A percentile compares a stretch with the other conserved stretches of the same genome.
Evolutionary conservation across 2,888 invertebrate genomes (phyloP).

Genomic region (Tiphia femorata): DNA sequence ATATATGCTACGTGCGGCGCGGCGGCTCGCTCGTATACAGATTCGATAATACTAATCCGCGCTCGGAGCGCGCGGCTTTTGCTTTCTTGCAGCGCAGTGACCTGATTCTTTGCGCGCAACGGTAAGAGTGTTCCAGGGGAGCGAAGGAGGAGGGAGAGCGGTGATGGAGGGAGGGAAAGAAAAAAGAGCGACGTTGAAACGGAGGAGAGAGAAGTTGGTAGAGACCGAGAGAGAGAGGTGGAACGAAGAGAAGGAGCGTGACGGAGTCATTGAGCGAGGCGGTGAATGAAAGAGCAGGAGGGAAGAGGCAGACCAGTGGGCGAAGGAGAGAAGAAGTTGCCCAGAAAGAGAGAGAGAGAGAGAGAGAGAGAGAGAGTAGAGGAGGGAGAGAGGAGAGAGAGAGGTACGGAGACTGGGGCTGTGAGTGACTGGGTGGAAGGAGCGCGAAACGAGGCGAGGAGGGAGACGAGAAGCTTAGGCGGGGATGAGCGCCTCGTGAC

Average conservation of each 20-base stretch:
- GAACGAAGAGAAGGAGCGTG: constrained; percentile 28
- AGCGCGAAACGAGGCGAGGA: constrained; percentile 26
- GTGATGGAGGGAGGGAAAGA: constrained; percentile 38
- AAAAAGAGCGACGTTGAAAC: constrained; percentile 39
- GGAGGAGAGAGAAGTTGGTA: constrained; percentile 20
- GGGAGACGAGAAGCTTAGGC: constrained; percentile 1
- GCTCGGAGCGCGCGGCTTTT: constrained; percentile 56
- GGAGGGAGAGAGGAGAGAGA: constrained; percentile 22
- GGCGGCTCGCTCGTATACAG: constrained; percentile 27
- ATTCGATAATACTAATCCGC: constrained; percentile 65
- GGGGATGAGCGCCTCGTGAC: constrained; percentile 51
- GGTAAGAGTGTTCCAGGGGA: constrained; percentile 64
- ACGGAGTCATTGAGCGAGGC: constrained; percentile 17
- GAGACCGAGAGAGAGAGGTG: constrained; percentile 30
- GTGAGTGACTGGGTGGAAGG: constrained; percentile 30
- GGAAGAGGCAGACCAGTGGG: constrained; percentile 14
- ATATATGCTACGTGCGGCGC: constrained; percentile 9
- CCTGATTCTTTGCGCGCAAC: constrained; percentile 66
- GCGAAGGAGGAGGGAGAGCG: constrained; percentile 45
- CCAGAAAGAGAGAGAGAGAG: neutral
- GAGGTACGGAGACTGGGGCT: constrained; percentile 35
- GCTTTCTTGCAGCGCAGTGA: constrained; percentile 68
- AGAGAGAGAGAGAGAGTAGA: constrained; percentile 16
- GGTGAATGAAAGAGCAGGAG: constrained; percentile 22
- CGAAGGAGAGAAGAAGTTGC: neutral